Conservation (phyloP, 2,797 vertebrate species). For the Bufotes viridis region DNA sequence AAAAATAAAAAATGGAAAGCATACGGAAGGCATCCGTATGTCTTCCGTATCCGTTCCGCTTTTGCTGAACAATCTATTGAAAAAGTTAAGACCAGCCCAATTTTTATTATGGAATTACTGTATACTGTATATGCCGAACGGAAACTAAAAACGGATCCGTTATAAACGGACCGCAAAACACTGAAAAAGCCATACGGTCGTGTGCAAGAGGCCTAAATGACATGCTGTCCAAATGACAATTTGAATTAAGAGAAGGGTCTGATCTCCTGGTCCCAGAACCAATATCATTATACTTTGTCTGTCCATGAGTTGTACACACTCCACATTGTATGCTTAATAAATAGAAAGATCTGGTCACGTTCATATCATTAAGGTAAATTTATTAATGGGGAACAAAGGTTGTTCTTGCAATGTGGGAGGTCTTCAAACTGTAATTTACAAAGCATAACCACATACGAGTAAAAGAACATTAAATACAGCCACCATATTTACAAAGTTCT, state of each 20-base stretch:
- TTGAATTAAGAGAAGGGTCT: neutral
- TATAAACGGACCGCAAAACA: too few relatives aligned
- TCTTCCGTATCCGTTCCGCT: too few relatives aligned
- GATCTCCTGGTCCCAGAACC: neutral
- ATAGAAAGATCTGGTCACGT: neutral
- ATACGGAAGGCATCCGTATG: too few relatives aligned
- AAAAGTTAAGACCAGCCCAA: too few relatives aligned
- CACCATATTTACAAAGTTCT: neutral
- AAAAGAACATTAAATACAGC: neutral
- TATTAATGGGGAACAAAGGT: slow-evolving; percentile 1
- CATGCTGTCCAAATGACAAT: neutral
- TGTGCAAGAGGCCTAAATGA: too few relatives aligned
- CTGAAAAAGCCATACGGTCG: too few relatives aligned
- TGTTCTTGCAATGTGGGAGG: neutral
- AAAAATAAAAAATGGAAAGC: too few relatives aligned
- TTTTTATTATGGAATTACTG: too few relatives aligned
- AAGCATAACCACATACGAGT: neutral
- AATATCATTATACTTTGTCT: neutral
- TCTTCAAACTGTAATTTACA: slow-evolving; percentile 1
- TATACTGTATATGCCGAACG: too few relatives aligned
- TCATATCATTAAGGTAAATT: neutral
- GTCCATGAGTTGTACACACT: neutral
- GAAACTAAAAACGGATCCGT: too few relatives aligned
- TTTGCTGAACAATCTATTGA: too few relatives aligned
- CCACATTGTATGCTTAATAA: neutral